Base-by-base conservation (phyloP, 2,797 vertebrate genomes). In the Todus mexicanus region DNA sequence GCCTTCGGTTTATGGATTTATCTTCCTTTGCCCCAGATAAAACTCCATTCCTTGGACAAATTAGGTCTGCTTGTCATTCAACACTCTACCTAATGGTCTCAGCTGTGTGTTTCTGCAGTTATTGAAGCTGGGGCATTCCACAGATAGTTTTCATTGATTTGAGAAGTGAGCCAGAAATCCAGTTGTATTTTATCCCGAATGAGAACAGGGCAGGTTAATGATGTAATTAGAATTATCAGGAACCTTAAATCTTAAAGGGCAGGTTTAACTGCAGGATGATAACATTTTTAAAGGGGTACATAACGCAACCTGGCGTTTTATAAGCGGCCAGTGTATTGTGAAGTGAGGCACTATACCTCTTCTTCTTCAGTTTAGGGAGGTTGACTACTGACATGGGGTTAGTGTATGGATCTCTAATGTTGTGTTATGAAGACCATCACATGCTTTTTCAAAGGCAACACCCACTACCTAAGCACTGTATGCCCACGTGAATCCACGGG, bases 61-160 rank as follows among this genome's bases (percentile, higher is more conserved):
- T 96, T 94, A 95, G 75, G 90, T 80, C 89, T 89, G 91, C 94
- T 96, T 95, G 96, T 97, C 93, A 94, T 93, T 97, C 95, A 97
- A 65, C 93, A 94, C 96, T 90, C 89, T 82, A 93, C 80, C 80
- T 96, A 96, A 96, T 92, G 92, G 87, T 94, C 89, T 95, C 80
- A 88, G 88, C 87, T 90, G 84, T 89, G 74, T 68, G 68, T 93
- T 93, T 89, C 89, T 92, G 90, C 92, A 95, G 87, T 94, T 83
- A 74, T 13, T 86, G 87, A 88, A 92, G 89, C 75, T 43, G 71
- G 35, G 82, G 61, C 89, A 95, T 95, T 96, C 92, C 96, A 94
- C 60, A 92, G 69, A 80, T 91, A 93, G 87, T 84, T 97, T 73
- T 91, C 45, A 87, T 37, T 93, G 89, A 96, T 87, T 91, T 83